Evolutionary conservation across 2,797 vertebrate species (phyloP).

Genomic region (Rousettus madagascariensis): DNA sequence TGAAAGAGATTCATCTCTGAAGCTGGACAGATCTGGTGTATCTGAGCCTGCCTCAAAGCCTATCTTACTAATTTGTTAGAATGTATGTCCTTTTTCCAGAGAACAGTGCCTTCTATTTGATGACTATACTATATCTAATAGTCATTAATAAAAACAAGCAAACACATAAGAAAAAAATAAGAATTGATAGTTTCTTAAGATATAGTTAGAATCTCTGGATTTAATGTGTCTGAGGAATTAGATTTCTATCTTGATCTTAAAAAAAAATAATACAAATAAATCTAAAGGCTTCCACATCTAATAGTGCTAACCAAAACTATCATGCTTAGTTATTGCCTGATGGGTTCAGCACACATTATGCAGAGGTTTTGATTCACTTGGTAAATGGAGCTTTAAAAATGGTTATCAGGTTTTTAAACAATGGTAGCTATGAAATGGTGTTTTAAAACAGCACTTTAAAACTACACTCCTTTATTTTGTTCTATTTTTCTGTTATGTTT

Average conservation of each 20-base stretch:
- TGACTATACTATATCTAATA: background rate
- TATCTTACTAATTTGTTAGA: background rate
- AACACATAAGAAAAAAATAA: background rate
- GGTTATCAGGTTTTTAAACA: constrained; percentile 43
- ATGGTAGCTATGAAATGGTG: background rate
- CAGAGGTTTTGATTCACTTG: constrained; percentile 9
- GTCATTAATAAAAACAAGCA: background rate
- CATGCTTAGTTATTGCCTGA: background rate
- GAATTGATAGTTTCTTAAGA: background rate
- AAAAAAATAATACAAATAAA: background rate
- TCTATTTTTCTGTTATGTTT: constrained; percentile 43
- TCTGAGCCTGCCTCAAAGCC: background rate
- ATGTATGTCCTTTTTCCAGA: background rate
- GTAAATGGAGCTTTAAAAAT: constrained; percentile 10
- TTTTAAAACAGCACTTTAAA: constrained; percentile 42
- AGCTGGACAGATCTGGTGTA: background rate
- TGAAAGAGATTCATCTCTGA: background rate
- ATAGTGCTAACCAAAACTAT: background rate
- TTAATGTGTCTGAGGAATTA: background rate
- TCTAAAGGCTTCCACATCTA: background rate
- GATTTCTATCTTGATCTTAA: background rate
- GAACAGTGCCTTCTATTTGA: background rate
- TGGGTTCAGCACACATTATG: background rate
- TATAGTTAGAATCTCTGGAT: background rate
- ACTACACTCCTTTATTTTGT: constrained; percentile 12